Evolutionary conservation across 2,113 vertebrate species (phyloP).

Genomic region (Carassius auratus): DNA sequence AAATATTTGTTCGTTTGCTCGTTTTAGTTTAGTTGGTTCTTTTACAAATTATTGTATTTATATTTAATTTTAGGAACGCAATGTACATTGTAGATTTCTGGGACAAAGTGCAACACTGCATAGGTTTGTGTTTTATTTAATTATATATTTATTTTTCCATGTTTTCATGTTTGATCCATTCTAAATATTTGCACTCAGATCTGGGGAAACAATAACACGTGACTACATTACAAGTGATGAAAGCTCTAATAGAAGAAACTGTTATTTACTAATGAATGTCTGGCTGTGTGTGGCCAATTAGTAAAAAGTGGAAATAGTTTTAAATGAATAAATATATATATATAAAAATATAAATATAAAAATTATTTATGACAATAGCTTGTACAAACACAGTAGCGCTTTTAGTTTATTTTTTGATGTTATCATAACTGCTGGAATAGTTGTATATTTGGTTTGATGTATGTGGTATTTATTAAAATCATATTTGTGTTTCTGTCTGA

Average conservation of each 20-base stretch:
- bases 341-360: slow-evolving; percentile 54
- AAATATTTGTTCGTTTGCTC: slow-evolving; percentile 62
- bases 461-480: slow-evolving; percentile 88
- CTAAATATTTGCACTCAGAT: slow-evolving; percentile 79
- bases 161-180: slow-evolving; percentile 73
- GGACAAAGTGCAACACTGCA: slow-evolving; percentile 76
- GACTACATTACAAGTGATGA: slow-evolving; percentile 68
- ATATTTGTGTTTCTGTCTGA: slow-evolving; percentile 85
- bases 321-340: slow-evolving; percentile 78
- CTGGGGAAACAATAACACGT: slow-evolving; percentile 75
- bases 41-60: slow-evolving; percentile 74
- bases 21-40: slow-evolving; percentile 66
- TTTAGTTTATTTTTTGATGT: slow-evolving; percentile 81
- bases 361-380: slow-evolving; percentile 83
- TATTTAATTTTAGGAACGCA: slow-evolving; percentile 87
- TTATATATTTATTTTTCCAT: slow-evolving; percentile 61
- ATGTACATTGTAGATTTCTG: slow-evolving; percentile 78
- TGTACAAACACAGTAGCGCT: slow-evolving; percentile 93
- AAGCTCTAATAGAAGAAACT: slow-evolving; percentile 75
- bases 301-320: slow-evolving; percentile 87
- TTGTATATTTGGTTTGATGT: slow-evolving; percentile 88
- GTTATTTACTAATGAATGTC: slow-evolving; percentile 93
- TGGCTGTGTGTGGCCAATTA: slow-evolving; percentile 91
- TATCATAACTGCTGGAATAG: slow-evolving; percentile 90
- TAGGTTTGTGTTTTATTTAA: slow-evolving; percentile 64